Percentiles rank a stretch among this genome's conserved stretches.
Conservation (phyloP, 2,888 invertebrate genomes). For the Lycaena phlaeas region DNA sequence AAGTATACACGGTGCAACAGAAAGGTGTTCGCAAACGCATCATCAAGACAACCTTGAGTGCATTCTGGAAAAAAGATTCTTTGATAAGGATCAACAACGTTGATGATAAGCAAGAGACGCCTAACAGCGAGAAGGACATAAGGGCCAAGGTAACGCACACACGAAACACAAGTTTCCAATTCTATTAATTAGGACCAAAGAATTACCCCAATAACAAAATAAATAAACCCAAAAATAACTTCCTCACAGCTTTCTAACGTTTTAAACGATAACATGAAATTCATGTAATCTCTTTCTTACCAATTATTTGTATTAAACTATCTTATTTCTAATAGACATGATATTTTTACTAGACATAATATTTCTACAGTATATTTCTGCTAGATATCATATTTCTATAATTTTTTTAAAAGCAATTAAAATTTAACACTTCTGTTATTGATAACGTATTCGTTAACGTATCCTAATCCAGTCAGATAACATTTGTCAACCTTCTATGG, state of each 20-base stretch:
- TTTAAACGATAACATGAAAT: too few relatives aligned
- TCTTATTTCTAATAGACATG: too few relatives aligned
- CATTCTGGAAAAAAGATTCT: slow-evolving; percentile 80
- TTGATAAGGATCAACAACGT: slow-evolving; percentile 82
- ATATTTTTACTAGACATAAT: too few relatives aligned
- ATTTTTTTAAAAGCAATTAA: too few relatives aligned
- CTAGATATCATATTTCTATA: too few relatives aligned
- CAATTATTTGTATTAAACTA: too few relatives aligned
- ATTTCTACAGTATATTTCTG: too few relatives aligned
- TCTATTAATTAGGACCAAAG: slow-evolving; percentile 21
- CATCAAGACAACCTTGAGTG: slow-evolving; percentile 73
- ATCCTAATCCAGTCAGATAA: too few relatives aligned
- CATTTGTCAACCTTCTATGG: slow-evolving; percentile 23
- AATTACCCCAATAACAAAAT: too few relatives aligned
- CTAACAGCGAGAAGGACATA: slow-evolving; percentile 78
- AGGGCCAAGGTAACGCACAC: slow-evolving; percentile 71
- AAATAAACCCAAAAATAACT: background rate
- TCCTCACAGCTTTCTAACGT: background rate
- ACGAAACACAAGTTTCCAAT: slow-evolving; percentile 49
- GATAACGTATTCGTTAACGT: too few relatives aligned
- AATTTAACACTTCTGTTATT: slow-evolving; percentile 23
- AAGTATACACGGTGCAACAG: slow-evolving; percentile 76
- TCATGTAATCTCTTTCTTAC: too few relatives aligned
- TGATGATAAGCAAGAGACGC: slow-evolving; percentile 78
- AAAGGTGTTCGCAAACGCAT: slow-evolving; percentile 75